These are phyloP conservation scores for Drosophila seguyi DNA, from an alignment of 1,140 invertebrate genomes.

Conservation along the genomic window DNA sequence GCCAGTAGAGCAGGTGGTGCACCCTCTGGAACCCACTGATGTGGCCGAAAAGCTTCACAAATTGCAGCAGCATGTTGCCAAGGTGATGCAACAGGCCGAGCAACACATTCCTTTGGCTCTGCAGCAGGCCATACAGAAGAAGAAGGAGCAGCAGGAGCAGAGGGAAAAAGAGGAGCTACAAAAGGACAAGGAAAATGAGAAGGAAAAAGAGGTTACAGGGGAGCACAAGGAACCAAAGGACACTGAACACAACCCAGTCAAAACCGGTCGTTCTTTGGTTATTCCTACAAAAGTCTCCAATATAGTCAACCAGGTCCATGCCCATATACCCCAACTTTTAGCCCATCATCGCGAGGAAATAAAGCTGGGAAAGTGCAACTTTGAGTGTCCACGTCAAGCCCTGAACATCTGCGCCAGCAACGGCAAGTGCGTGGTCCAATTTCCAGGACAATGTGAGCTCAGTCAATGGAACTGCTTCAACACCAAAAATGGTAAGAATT, in stretches of 20 bases:
- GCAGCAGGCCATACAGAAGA: conserved; percentile 60
- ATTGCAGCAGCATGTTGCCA: conserved; percentile 64
- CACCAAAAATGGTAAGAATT: conserved; percentile 65
- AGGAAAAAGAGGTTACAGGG: not conserved
- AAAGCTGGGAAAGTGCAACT: conserved; percentile 66
- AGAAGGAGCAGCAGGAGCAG: conserved; percentile 42
- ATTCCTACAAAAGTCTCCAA: conserved; percentile 17
- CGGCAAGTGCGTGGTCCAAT: conserved; percentile 70
- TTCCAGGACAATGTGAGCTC: conserved; percentile 74
- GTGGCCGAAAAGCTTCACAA: conserved; percentile 64
- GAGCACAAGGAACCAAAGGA: conserved; percentile 1
- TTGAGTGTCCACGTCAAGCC: conserved; percentile 52
- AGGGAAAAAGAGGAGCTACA: conserved; percentile 28
- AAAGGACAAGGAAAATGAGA: conserved; percentile 4
- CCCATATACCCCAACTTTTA: conserved; percentile 56
- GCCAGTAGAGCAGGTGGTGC: conserved; percentile 55
- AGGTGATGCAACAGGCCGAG: conserved; percentile 72
- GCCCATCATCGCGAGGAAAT: conserved; percentile 52
- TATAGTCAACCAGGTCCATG: conserved; percentile 35
- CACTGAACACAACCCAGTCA: not conserved
- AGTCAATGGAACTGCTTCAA: conserved; percentile 77
- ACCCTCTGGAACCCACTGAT: conserved; percentile 32
- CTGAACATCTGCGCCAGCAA: conserved; percentile 71
- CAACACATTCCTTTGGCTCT: conserved; percentile 65
- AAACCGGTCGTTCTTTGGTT: conserved; percentile 37